Base-by-base conservation (phyloP, 2,113 vertebrate genomes). In the Muntiacus reevesi region DNA sequence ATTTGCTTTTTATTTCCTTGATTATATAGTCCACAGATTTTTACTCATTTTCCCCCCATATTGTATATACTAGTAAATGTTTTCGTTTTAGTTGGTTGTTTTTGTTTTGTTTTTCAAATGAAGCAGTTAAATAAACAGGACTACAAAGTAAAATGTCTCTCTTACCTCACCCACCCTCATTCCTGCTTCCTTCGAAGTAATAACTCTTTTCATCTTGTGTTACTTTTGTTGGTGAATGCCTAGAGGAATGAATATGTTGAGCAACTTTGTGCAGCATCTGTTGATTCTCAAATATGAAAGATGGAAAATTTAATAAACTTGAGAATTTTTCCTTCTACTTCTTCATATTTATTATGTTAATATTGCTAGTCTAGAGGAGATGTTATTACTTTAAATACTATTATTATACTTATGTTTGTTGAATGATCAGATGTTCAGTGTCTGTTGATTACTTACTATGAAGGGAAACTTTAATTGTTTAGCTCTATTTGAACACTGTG, bases 1-100 rank as follows among this genome's bases (percentile, higher is more conserved):
- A 82, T 76, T 86, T 96, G 23, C 14, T 94, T 88, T 94, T 96
- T 88, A 55, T 82, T 87, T 79, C 83, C 47, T 86, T 90, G 27
- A 55, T 15, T 62, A 52, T 57, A 7, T 64, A 76, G 82, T 90
- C 45, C n/a, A 33, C 11, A 81, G 52, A 47, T 91, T 57, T 93
- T 91, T 57, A 62, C 23, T 79, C 74, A n/a, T 82, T 95, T 87
- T 74, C 40, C 15, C 6, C 30, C 27, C 3, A 36, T 92, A 64
- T 64, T 87, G 64, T 82, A 67, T 47, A 11, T 36, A 50, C 7
- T 81, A 86, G 16, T 79, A 87, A 87, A 17, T 71, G 78, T 81
- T 36, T 91, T 78, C 55, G 64, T 83, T 95, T 85, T 86, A 93
- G 23, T 28, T 93, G 83, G 3, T 59, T 89, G 11, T 60, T 93